Base-by-base conservation (phyloP, 2,888 invertebrate genomes). In the Sycophila texana region DNA sequence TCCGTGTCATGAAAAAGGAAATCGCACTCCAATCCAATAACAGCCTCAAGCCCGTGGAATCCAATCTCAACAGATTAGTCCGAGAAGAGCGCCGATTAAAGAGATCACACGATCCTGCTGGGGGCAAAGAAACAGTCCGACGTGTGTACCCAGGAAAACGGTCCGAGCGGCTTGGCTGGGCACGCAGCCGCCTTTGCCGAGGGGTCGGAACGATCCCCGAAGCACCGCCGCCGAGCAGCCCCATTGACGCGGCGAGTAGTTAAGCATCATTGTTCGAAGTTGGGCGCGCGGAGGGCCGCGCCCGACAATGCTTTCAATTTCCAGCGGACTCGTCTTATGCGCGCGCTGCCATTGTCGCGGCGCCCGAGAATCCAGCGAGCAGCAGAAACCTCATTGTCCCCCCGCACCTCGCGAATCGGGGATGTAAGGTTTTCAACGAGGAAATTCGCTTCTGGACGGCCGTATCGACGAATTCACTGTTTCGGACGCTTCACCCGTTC, bases 231-330 rank as follows among this genome's bases (percentile, higher is more conserved):
- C 72, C 47, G 65, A 79, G n/a, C n/a, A n/a, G 79, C 39, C 22
- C 74, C 79, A 74, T 78, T 74, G 78, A 78, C 73, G 67, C 30
- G 47, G 70, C 39, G 60, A 7, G 47, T 79, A 49, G 74, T 79
- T 70, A 74, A 74, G 79, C 61, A 58, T 65, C 79, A 74, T 75
- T 75, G 79, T 75, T 75, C 61, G n/a, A 61, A 66, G 22, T 66
- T 68, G 47, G n/a, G n/a, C n/a, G n/a, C 20, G 57, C 53, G 53
- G 57, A 26, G 47, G 74, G n/a, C n/a, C 63, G 70, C 22, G 60
- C n/a, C n/a, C n/a, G 72, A 79, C 74, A 74, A 70, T 60, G 74
- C 74, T 71, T 79, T 70, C 74, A 70, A 74, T 79, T 74, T 60
- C 55, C 30, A 49, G 26, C 53, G 18, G 58, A 57, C 73, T 73